Evolutionary conservation across 2,888 invertebrate species (phyloP).

Genomic region (Troides aeacus): DNA sequence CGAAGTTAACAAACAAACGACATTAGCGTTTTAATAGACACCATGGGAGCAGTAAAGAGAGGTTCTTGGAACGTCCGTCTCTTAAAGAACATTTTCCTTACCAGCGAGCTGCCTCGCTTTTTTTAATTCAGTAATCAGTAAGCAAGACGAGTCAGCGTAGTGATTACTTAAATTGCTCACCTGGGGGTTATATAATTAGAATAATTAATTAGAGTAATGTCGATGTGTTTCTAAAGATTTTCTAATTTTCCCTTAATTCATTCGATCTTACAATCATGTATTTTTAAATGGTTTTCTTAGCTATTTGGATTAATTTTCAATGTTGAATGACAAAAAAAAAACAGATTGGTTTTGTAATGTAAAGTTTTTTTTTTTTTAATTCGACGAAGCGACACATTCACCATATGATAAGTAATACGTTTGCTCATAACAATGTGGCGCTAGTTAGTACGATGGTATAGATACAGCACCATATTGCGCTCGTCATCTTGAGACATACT

Average conservation of each 20-base stretch:
- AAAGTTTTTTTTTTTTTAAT: no score
- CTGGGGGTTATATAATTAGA: slow-evolving; percentile 34
- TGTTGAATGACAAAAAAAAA: no score
- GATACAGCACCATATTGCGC: no score
- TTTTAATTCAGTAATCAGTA: slow-evolving; percentile 31
- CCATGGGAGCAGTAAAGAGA: slow-evolving; percentile 50
- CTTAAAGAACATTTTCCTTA: slow-evolving; percentile 62
- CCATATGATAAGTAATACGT: no score
- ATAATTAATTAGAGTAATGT: slow-evolving; percentile 46
- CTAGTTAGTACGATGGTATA: no score
- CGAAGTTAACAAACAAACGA: slow-evolving; percentile 68
- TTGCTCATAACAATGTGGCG: no score
- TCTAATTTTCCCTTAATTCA: slow-evolving; percentile 2
- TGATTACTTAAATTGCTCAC: slow-evolving; percentile 68
- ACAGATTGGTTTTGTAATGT: no score
- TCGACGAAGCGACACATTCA: no score
- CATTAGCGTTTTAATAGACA: slow-evolving; percentile 74
- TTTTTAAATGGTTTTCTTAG: neutral
- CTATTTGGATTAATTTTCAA: no score
- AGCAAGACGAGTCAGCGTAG: slow-evolving; percentile 63
- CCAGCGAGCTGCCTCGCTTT: slow-evolving; percentile 54
- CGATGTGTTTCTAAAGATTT: slow-evolving; percentile 8
- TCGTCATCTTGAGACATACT: no score
- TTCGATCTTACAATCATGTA: neutral
- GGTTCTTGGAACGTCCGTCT: slow-evolving; percentile 46